A percentile compares a stretch with the other conserved stretches of the same genome.
Conservation (phyloP, 2,888 invertebrate genomes). For the Ophion ellenae region DNA sequence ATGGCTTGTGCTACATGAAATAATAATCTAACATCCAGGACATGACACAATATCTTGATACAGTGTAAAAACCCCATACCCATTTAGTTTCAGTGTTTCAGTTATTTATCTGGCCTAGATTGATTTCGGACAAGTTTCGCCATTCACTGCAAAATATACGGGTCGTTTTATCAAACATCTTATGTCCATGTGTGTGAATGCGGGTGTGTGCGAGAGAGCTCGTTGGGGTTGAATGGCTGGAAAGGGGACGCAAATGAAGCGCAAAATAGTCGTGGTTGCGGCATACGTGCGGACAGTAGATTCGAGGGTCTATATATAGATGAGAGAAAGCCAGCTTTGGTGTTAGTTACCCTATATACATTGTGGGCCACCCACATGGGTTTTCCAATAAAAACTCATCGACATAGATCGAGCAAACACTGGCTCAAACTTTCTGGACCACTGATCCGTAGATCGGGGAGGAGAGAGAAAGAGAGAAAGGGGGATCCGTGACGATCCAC, state of each 20-base stretch:
- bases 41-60: neutral
- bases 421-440: constrained; percentile 70
- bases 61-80: neutral
- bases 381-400: constrained; percentile 53
- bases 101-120: neutral
- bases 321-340: constrained; percentile 16
- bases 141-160: neutral
- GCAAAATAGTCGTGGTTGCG: constrained; percentile 55
- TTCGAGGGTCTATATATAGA: constrained; percentile 16
- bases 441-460: constrained; percentile 73
- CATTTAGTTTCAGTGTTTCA: neutral
- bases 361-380: constrained; percentile 23
- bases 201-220: constrained; percentile 2
- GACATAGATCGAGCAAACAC: constrained; percentile 29
- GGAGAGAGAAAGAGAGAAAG: constrained; percentile 5
- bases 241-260: constrained; percentile 67
- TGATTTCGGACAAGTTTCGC: neutral
- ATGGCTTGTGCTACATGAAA: too few relatives aligned
- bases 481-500: constrained; percentile 62
- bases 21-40: too few relatives aligned
- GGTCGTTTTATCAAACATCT: neutral
- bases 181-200: neutral
- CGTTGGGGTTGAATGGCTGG: constrained; percentile 46
- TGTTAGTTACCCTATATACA: constrained; percentile 22
- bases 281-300: neutral